Conservation (phyloP, 1,140 invertebrate species). For the Zaprionus africanus region DNA sequence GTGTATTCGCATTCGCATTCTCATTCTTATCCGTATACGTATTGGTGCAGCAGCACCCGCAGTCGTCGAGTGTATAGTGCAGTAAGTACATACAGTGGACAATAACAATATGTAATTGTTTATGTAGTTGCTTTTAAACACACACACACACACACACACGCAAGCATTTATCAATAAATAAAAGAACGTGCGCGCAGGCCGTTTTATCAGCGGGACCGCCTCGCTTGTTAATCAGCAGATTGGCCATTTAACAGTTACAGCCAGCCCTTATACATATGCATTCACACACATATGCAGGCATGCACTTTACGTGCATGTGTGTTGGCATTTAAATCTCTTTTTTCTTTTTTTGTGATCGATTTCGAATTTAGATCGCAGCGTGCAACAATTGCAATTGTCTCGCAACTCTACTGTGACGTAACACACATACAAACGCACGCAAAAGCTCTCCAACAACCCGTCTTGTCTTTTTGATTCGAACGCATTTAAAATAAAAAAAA, state of each 20-base stretch:
- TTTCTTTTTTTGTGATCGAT: constrained; percentile 45
- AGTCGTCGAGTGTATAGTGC: constrained; percentile 17
- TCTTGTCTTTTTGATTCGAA: constrained; percentile 17
- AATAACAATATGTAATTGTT: constrained; percentile 40
- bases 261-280: constrained; percentile 13
- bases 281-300: constrained; percentile 4
- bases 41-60: constrained; percentile 8
- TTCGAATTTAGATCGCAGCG: constrained; percentile 59
- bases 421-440: constrained; percentile 28
- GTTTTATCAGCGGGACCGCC: constrained; percentile 37
- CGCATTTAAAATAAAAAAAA: constrained; percentile 12
- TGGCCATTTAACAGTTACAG: constrained; percentile 57
- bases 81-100: constrained; percentile 27
- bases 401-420: constrained; percentile 56
- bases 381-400: constrained; percentile 44
- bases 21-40: constrained; percentile 12
- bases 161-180: constrained; percentile 41
- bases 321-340: constrained; percentile 26
- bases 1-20: constrained; percentile 15
- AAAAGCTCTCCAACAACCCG: constrained; percentile 17
- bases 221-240: constrained; percentile 58
- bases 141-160: background rate
- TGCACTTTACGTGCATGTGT: constrained; percentile 29
- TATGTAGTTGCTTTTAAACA: constrained; percentile 27
- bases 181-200: constrained; percentile 38